Conservation (phyloP, 2,113 vertebrate genomes). For the Clarias macrocephalus region DNA sequence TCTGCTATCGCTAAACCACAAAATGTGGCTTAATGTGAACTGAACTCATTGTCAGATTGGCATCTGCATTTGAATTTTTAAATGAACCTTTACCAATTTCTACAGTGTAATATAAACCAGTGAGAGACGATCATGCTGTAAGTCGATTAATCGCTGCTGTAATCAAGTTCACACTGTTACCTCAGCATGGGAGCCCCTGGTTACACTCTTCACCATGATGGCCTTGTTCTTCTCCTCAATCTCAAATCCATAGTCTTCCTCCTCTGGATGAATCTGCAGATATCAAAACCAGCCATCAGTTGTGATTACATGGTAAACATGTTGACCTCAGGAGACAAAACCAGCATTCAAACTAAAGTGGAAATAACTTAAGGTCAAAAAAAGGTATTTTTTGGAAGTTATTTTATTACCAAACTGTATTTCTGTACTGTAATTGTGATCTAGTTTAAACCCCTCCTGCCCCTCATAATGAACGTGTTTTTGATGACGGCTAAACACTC, state of each 20-base stretch:
- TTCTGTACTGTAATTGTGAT: no score
- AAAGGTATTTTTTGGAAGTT: neutral
- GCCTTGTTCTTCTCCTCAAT: constrained; percentile 96
- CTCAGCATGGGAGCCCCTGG: constrained; percentile 90
- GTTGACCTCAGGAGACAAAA: neutral
- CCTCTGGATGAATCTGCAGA: constrained; percentile 87
- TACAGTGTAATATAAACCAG: neutral
- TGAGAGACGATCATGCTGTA: no score
- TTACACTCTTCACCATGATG: constrained; percentile 90
- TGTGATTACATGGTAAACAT: neutral
- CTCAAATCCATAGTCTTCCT: constrained; percentile 95
- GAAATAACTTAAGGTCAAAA: neutral
- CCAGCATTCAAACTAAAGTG: neutral
- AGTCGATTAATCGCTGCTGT: neutral
- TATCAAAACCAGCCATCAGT: constrained; percentile 16
- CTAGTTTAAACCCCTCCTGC: neutral
- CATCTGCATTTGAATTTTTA: neutral
- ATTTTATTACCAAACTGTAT: neutral
- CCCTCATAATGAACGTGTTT: constrained; percentile 8
- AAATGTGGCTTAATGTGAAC: neutral
- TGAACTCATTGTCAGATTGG: neutral
- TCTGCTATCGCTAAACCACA: neutral
- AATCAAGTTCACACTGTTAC: constrained; percentile 65
- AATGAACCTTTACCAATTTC: neutral
- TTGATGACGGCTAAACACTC: neutral